These are phyloP conservation scores for Echiichthys vipera DNA, from an alignment of 2,797 vertebrate species.

Conservation along the genomic window DNA sequence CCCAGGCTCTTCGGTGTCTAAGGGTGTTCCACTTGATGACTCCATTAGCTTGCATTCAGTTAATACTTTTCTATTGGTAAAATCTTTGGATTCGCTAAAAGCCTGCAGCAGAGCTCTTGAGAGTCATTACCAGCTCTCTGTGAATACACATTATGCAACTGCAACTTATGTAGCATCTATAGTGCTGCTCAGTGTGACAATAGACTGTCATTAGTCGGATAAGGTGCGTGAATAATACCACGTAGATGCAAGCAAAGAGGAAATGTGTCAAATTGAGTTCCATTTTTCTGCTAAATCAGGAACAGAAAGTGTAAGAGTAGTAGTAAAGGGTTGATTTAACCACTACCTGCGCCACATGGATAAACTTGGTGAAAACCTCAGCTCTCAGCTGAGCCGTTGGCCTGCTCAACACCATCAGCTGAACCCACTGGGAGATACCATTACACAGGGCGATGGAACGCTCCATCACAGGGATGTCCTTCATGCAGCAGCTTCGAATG, in stretches of 20 bases:
- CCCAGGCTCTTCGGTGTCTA: conserved; percentile 21
- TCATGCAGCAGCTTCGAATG: conserved; percentile 92
- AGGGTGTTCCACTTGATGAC: conserved; percentile 42
- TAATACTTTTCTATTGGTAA: conserved; percentile 49
- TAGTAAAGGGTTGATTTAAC: conserved; percentile 26
- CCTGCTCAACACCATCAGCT: conserved; percentile 96
- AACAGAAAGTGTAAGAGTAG: conserved; percentile 35
- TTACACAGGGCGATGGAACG: conserved; percentile 95
- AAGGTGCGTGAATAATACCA: conserved; percentile 18
- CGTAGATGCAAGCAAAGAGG: conserved; percentile 24
- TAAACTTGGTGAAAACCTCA: conserved; percentile 97
- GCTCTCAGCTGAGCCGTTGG: conserved; percentile 95
- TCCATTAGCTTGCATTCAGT: conserved; percentile 63
- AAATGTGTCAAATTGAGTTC: conserved; percentile 24
- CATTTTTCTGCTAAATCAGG: background rate
- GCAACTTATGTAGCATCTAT: conserved; percentile 37
- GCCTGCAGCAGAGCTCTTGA: conserved; percentile 52
- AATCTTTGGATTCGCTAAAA: conserved; percentile 57
- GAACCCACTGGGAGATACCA: conserved; percentile 97
- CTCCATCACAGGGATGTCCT: conserved; percentile 96
- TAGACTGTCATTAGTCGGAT: conserved; percentile 27
- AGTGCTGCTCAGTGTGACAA: conserved; percentile 29
- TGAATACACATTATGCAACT: conserved; percentile 56
- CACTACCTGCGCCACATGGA: conserved; percentile 93
- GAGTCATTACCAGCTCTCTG: conserved; percentile 55